Base-by-base conservation (phyloP, 2,888 invertebrate genomes). In the Embidobia sp. region DNA sequence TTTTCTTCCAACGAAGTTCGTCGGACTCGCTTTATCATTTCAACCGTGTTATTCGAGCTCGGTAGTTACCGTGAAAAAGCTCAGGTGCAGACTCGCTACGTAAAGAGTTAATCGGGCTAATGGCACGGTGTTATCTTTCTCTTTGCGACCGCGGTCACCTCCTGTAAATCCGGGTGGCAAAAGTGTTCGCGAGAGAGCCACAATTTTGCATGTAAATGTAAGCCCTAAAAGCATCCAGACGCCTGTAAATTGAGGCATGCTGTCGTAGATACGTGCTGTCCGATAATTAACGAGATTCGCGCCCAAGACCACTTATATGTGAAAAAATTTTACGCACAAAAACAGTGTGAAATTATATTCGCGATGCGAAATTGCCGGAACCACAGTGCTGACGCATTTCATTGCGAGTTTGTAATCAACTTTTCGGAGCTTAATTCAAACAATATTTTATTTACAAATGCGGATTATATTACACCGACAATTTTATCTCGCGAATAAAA, bases 21-120 rank as follows among this genome's bases (percentile, higher is more conserved):
- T 10, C 22, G 33, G 40, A 26, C 37, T 37, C 53, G 27, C 33
- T 70, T 53, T 57, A 73, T 73, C 42, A 64, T 73, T 73, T 64
- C 57, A 53, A 40, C 55, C 40, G n/a, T 29, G 72, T 72, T 64
- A 63, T 63, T 53, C 64, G 42, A 61, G 61, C 59, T 48, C 33
- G 51, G 48, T 42, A 69, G 73, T 70, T 66, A 76, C 51, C 59
- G 51, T 51, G 67, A 72, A 77, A 70, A 78, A 80, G 77, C 80
- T 80, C 80, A 79, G 81, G 79, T 79, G 74, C 67, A 69, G 27
- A 42, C 11, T 35, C 40, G 61, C 44, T 33, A 77, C 72, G 77
- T 74, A 77, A 81, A 77, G 79, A 81, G 79, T 79, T 85, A 85
- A 85, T 83, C 83, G 80, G 83, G 72, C 82, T 84, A 83, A 84